Evolutionary conservation across 2,113 vertebrate genomes (phyloP).

Genomic region (Protobothrops mucrosquamatus): DNA sequence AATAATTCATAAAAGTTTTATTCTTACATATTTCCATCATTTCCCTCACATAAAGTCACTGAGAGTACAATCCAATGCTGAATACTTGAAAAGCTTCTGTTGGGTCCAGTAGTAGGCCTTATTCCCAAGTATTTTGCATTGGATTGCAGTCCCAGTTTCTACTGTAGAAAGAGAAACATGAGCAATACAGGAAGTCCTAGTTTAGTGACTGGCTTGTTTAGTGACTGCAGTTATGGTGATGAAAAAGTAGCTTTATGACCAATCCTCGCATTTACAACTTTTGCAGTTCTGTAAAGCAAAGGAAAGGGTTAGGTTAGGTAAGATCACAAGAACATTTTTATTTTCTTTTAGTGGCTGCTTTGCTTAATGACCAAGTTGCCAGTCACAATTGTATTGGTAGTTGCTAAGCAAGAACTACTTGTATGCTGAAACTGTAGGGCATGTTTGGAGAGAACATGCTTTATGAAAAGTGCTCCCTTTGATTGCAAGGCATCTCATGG

Average conservation of each 20-base stretch:
- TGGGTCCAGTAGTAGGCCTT: not conserved
- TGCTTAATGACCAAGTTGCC: not conserved
- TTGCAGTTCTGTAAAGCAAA: not conserved
- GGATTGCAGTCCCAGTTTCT: not conserved
- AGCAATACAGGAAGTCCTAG: not conserved
- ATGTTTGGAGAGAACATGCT: not conserved
- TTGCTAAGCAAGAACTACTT: not conserved
- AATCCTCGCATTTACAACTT: not conserved
- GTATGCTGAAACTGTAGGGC: not conserved
- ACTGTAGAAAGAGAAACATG: not conserved
- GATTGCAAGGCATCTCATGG: not conserved
- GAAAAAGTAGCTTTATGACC: not conserved
- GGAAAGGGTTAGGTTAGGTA: not conserved
- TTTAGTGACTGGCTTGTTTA: not conserved
- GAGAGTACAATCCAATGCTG: not conserved
- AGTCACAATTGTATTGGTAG: not conserved
- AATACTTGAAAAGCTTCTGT: not conserved
- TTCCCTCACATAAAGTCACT: not conserved
- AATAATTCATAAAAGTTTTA: not conserved
- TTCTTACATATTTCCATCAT: not conserved
- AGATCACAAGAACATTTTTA: not conserved
- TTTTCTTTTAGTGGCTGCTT: not conserved
- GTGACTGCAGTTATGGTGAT: not conserved
- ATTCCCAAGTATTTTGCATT: not conserved
- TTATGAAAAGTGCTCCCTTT: not conserved